Evolutionary conservation across 2,113 vertebrate genomes (phyloP), one percentile per base, ranked within the genome.

Genomic region (Vireo altiloquus): DNA sequence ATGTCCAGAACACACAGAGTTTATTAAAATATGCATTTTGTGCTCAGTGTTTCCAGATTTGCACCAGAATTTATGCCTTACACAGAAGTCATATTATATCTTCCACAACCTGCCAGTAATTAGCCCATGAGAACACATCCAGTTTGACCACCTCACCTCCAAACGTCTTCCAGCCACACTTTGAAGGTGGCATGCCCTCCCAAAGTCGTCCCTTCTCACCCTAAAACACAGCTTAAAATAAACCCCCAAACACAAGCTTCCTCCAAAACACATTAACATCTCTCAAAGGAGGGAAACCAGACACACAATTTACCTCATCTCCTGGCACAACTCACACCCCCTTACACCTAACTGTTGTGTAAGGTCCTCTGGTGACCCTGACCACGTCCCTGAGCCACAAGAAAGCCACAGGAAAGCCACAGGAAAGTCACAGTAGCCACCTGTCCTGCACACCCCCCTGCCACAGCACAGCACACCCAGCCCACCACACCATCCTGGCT

Each of bases 11-110:
- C 70, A 91, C 53, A 65, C 0, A 0, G 10, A 77, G n/a, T 94
- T 96, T 92, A 94, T 95, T 97, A 82, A 92, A 83, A 77, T n/a
- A 53, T 0, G 4, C 14, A 30, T 83, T 92, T 93, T 71, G 87
- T 30, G 10, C 21, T 68, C 37, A 63, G 25, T 13, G 11, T 64
- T 90, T 89, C 71, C 56, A 78, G 63, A 78, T 68, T 78, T 64
- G 85, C 54, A 92, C 8, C 33, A 76, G 19, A 56, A 69, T 83
- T 66, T n/a, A 42, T 11, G 10, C 25, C 20, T 71, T 44, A 66
- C 3, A 3, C 1, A 47, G 30, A 84, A 87, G n/a, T n/a, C 21
- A 3, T 22, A 24, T 7, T 44, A 3, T 8, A 78, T 17, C 37
- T 47, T 39, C 30, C 31, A 53, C n/a, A 59, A 65, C 8, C 13